Evolutionary conservation across 2,113 vertebrate genomes (phyloP).

Genomic region (Phainopepla nitens): DNA sequence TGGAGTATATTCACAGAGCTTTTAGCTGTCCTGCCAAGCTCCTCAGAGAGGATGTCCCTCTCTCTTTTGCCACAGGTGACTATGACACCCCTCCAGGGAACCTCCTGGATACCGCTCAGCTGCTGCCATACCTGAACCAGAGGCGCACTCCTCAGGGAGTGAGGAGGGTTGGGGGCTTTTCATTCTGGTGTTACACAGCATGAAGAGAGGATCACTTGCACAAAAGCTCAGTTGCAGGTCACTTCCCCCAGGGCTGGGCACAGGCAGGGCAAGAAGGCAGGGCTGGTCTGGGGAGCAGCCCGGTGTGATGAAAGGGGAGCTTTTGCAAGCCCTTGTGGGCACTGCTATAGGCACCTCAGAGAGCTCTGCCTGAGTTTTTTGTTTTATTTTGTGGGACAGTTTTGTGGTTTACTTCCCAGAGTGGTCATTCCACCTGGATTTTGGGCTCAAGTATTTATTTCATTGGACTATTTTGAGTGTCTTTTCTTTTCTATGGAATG

Average conservation of each 20-base stretch:
- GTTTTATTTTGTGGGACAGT: no score
- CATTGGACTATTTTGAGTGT: not conserved
- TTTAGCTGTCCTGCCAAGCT: not conserved
- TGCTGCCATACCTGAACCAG: fast-evolving
- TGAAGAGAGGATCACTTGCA: not conserved
- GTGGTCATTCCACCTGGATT: not conserved
- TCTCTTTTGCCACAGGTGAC: not conserved
- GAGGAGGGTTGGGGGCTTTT: not conserved
- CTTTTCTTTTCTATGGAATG: not conserved
- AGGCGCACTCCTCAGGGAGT: not conserved
- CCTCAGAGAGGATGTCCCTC: not conserved
- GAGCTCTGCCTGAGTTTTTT: not conserved
- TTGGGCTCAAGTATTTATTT: not conserved
- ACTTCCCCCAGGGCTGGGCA: not conserved
- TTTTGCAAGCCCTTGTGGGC: not conserved
- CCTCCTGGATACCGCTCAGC: fast-evolving
- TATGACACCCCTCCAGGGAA: not conserved
- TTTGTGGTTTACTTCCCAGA: not conserved
- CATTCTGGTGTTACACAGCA: not conserved
- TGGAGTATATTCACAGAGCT: not conserved
- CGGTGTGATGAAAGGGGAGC: not conserved
- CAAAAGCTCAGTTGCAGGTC: not conserved
- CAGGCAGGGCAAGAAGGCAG: not conserved
- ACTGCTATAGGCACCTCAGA: not conserved
- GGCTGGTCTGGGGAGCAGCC: not conserved